A percentile compares a stretch with the other conserved stretches of the same genome.
Conservation (phyloP, 2,113 vertebrate genomes). For the Coregonus clupeaformis region DNA sequence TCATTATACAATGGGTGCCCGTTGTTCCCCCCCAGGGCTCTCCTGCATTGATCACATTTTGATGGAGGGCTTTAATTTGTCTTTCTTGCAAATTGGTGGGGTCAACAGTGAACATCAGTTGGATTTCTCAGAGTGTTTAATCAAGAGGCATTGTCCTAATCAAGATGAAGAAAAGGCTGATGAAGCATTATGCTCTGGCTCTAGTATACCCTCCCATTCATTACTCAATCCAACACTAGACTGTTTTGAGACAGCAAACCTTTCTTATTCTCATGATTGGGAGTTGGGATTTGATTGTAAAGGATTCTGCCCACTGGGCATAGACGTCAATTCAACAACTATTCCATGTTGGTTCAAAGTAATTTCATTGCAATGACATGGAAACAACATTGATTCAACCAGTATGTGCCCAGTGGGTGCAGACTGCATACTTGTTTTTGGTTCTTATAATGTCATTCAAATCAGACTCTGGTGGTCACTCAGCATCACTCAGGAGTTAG, state of each 20-base stretch:
- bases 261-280: not conserved
- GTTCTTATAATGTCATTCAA: not conserved
- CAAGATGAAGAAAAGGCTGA: slow-evolving; percentile 45
- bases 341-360: too few species aligned
- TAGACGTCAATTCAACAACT: too few species aligned
- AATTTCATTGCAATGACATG: too few species aligned
- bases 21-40: slow-evolving; percentile 51
- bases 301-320: too few species aligned
- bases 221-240: slow-evolving; percentile 43
- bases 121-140: slow-evolving; percentile 60
- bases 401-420: too few species aligned
- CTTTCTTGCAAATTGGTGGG: slow-evolving; percentile 63
- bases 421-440: not conserved
- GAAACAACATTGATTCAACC: too few species aligned
- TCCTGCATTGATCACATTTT: slow-evolving; percentile 67
- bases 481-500: not conserved
- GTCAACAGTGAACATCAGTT: slow-evolving; percentile 53
- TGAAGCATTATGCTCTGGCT: slow-evolving; percentile 33
- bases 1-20: slow-evolving; percentile 53
- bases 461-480: not conserved
- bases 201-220: slow-evolving; percentile 27
- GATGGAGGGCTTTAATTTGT: slow-evolving; percentile 68
- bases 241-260: slow-evolving; percentile 6
- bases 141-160: slow-evolving; percentile 60
- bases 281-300: not conserved